These are phyloP conservation scores for Psylliodes chrysocephalus DNA, from an alignment of 2,888 invertebrate species.

Conservation along the genomic window DNA sequence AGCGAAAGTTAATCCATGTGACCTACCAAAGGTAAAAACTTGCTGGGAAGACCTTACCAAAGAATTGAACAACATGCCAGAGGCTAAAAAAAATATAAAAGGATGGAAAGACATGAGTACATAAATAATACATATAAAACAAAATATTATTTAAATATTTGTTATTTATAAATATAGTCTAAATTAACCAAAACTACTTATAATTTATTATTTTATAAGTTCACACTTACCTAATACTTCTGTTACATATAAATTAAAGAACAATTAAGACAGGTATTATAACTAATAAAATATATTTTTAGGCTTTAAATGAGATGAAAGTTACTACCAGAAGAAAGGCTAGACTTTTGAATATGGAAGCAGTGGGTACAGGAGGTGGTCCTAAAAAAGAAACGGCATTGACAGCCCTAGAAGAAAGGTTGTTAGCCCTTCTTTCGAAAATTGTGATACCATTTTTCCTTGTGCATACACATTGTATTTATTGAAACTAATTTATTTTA, in stretches of 20 bases:
- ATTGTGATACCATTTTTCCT: not conserved
- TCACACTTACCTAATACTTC: too few relatives aligned
- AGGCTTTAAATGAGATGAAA: too few relatives aligned
- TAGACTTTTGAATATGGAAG: too few relatives aligned
- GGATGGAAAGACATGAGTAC: not conserved
- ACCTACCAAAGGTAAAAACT: not conserved
- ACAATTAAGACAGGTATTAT: too few relatives aligned
- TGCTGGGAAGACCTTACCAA: not conserved
- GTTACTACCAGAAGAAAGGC: not conserved
- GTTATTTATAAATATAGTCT: too few relatives aligned
- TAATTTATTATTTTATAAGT: too few relatives aligned
- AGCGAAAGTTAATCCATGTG: not conserved
- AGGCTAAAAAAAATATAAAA: not conserved
- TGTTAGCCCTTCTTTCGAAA: not conserved
- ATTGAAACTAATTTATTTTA: not conserved
- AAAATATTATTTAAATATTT: too few relatives aligned
- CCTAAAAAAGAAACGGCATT: not conserved
- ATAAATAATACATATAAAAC: not conserved
- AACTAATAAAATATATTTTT: too few relatives aligned
- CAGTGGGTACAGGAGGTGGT: too few relatives aligned
- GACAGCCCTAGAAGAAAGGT: not conserved
- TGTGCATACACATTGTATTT: not conserved
- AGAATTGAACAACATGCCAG: not conserved
- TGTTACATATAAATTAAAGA: not conserved
- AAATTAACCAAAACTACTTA: too few relatives aligned